These are phyloP conservation scores for Sebastes umbrosus DNA, from an alignment of 2,797 vertebrate species.

Conservation along the genomic window DNA sequence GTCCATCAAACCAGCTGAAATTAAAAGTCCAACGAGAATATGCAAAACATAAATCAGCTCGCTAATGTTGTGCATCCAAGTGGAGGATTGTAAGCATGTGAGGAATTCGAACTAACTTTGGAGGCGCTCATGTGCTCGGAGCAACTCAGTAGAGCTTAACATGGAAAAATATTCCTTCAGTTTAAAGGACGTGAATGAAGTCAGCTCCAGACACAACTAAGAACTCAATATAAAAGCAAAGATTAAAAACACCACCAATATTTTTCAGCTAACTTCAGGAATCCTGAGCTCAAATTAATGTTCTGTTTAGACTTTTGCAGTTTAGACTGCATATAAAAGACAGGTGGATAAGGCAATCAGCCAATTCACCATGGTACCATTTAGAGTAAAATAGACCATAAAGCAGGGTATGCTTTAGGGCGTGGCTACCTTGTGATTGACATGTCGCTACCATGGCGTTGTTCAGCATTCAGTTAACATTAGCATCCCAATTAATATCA, in stretches of 20 bases:
- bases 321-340: not conserved
- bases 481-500: not conserved
- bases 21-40: slow-evolving; percentile 30
- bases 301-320: not conserved
- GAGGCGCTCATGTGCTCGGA: not conserved
- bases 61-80: slow-evolving; percentile 54
- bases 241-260: not conserved
- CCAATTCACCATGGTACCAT: not conserved
- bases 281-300: not conserved
- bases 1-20: slow-evolving; percentile 46
- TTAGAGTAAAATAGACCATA: not conserved
- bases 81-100: slow-evolving; percentile 29
- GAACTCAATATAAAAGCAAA: not conserved
- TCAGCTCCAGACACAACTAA: not conserved
- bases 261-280: not conserved
- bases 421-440: not conserved
- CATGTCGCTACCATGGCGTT: no score
- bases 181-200: not conserved
- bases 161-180: not conserved
- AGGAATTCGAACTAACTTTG: slow-evolving; percentile 21
- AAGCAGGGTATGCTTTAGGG: not conserved
- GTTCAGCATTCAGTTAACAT: not conserved
- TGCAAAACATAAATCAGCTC: slow-evolving; percentile 46
- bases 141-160: not conserved
- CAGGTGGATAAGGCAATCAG: not conserved